Evolutionary conservation across 1,140 invertebrate genomes (phyloP), one percentile per base, ranked within the genome.

Genomic region (Metopolophium dirhodum): DNA sequence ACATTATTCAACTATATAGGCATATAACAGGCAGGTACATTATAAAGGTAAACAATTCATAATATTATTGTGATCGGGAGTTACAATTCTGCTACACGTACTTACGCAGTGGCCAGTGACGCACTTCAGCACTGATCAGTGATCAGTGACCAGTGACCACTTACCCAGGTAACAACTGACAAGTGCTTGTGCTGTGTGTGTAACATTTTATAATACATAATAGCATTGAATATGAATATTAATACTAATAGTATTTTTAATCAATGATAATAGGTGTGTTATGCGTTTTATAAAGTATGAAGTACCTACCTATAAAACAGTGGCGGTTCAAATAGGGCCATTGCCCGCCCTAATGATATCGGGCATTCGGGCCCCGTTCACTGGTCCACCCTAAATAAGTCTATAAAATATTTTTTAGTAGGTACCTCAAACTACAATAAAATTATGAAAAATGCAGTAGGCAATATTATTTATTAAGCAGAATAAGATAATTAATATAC

Each of bases 41-140:
- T 1, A 23, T 30, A 37, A 41, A 92, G 61, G 90, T 82, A 82
- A n/a, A 85, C 77, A 83, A 83, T 91, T 83, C 77, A 37, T 57
- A 30, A 37, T 57, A 30, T 18, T 35, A 51, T 35, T 41, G 35
- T 23, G 87, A 35, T 37, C 22, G n/a, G 18, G n/a, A 87, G 30
- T 47, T 14, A 92, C 49, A 54, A 57, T 92, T 85, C 82, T 82
- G 91, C 47, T 85, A 92, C 82, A 85, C 35, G 35, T n/a, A 88
- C 18, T 88, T 8, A 41, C 23, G 45, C 26, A 23, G 35, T 47
- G 23, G 47, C 41, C 26, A 23, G 35, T 47, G 9, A 47, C 41
- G 41, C 26, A 86, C 4, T 26, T 86, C 26, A 30, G 26, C 61
- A 68, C 30, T 68, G 61, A 68, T 68, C 30, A 3, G 26, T 11